A percentile compares a stretch with the other conserved stretches of the same genome.
These are phyloP conservation scores for Strix uralensis DNA, from an alignment of 2,113 vertebrate genomes.

Conservation along the genomic window DNA sequence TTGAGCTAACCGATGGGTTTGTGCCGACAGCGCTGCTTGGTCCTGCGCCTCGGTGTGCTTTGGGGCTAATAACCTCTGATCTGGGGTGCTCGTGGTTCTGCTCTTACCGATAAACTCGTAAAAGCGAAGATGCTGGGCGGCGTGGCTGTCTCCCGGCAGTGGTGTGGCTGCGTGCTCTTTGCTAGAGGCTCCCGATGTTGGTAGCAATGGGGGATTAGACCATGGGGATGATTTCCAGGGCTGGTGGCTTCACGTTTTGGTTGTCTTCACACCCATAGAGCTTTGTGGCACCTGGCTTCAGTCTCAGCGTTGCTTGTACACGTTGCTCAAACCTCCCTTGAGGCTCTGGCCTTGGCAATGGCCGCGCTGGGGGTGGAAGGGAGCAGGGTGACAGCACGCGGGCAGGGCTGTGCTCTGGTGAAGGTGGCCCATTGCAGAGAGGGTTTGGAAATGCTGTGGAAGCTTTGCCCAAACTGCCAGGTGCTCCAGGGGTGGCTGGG, in stretches of 20 bases:
- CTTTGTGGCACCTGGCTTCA: background rate
- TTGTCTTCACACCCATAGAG: background rate
- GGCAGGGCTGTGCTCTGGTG: background rate
- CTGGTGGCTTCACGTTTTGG: background rate
- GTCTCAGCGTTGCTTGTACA: rapidly evolving
- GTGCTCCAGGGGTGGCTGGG: background rate
- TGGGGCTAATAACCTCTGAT: background rate
- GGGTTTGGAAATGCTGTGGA: background rate
- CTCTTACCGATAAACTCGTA: background rate
- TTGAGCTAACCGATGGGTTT: background rate
- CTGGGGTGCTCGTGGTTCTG: rapidly evolving
- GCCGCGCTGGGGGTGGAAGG: background rate
- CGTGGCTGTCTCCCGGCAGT: background rate
- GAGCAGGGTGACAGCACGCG: background rate
- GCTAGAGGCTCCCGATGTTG: background rate
- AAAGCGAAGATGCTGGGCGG: background rate
- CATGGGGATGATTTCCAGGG: background rate
- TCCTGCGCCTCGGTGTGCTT: background rate
- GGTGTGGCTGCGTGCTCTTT: background rate
- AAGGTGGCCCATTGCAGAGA: background rate
- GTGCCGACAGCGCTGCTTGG: rapidly evolving
- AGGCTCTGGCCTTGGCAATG: background rate
- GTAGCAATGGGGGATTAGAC: background rate
- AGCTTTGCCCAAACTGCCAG: background rate
- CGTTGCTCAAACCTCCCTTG: background rate